Evolutionary conservation across 2,797 vertebrate species (phyloP), one percentile per base, ranked within the genome.

Genomic region (Cynopterus sphinx): DNA sequence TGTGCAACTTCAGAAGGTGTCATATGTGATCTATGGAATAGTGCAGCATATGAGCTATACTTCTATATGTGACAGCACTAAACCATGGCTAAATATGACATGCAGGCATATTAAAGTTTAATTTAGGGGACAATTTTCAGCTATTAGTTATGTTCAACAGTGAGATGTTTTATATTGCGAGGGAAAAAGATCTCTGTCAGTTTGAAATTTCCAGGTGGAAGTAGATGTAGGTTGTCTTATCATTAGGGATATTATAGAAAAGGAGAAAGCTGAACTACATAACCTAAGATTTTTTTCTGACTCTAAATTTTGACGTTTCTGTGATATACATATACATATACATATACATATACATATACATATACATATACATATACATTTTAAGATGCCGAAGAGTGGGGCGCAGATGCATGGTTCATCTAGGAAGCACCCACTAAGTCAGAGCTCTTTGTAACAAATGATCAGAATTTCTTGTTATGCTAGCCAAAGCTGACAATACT

Each of bases 401-500:
- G 21, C n/a, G 26, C 5, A 43, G 19, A 31, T 19, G 53, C 12
- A n/a, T 51, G 2, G 39, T 82, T 85, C 39, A 51, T 13, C 13
- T 63, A n/a, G 41, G 73, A 55, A 91, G 21, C 31, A 88, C 16
- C 28, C 6, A 5, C 33, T 59, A 36, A 75, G 16, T 82, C 65
- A 68, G 36, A 90, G 21, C 10, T 36, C 31, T 90, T 85, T 79
- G 78, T 21, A 85, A 28, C 51, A 84, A 81, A 57, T 71, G 22
- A 88, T 95, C 70, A 87, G 77, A 93, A 88, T 88, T 65, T 90
- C 70, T 87, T 70, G 6, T 63, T 46, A 33, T n/a, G 24, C 55
- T 95, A 46, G 70, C 70, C 43, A 57, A 96, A 91, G 55, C 61
- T 93, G 92, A 92, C 74, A 91, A 73, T 87, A 59, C 53, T 94